These are phyloP conservation scores for Netelia inedita DNA, from an alignment of 2,888 invertebrate genomes.

Conservation along the genomic window DNA sequence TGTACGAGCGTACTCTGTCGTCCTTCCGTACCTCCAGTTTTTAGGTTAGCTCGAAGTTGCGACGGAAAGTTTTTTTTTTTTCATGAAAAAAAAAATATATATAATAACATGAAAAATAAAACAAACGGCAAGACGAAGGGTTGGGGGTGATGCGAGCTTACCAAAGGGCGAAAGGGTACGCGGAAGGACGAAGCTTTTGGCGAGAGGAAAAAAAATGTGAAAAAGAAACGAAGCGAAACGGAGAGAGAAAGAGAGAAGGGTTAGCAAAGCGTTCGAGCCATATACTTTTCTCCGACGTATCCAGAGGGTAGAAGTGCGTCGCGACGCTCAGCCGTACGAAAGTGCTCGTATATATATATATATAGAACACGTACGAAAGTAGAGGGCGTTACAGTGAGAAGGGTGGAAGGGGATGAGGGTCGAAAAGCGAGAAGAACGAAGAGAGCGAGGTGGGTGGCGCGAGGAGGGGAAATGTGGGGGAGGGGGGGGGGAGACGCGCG, in stretches of 20 bases:
- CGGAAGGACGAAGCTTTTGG: slow-evolving; percentile 66
- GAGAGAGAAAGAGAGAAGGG: slow-evolving; percentile 13
- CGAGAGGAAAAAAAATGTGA: slow-evolving; percentile 61
- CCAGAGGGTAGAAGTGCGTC: slow-evolving; percentile 51
- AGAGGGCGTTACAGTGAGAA: slow-evolving; percentile 60
- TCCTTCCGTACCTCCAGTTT: slow-evolving; percentile 48
- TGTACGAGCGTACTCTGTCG: slow-evolving; percentile 37
- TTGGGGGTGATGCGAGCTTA: slow-evolving; percentile 26
- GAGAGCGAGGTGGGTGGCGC: slow-evolving; percentile 40
- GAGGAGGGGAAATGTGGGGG: slow-evolving; percentile 63
- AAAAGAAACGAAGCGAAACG: slow-evolving; percentile 69
- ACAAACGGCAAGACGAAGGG: slow-evolving; percentile 61
- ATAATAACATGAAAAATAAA: slow-evolving; percentile 15
- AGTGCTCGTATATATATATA: slow-evolving; percentile 6
- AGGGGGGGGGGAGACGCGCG: slow-evolving; percentile 63
- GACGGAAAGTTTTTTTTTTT: not conserved
- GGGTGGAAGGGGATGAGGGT: slow-evolving; percentile 41
- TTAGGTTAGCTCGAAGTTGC: not conserved
- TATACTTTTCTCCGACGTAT: slow-evolving; percentile 14
- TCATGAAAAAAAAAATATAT: slow-evolving; percentile 4
- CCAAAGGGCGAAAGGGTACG: slow-evolving; percentile 66
- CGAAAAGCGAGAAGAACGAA: slow-evolving; percentile 67
- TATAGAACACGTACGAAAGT: slow-evolving; percentile 1
- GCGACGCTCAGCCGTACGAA: slow-evolving; percentile 51
- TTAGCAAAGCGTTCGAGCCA: slow-evolving; percentile 47